Percentiles rank a stretch among this genome's conserved stretches.
These are phyloP conservation scores for Vidua macroura DNA, from an alignment of 2,113 vertebrate species.

Conservation along the genomic window DNA sequence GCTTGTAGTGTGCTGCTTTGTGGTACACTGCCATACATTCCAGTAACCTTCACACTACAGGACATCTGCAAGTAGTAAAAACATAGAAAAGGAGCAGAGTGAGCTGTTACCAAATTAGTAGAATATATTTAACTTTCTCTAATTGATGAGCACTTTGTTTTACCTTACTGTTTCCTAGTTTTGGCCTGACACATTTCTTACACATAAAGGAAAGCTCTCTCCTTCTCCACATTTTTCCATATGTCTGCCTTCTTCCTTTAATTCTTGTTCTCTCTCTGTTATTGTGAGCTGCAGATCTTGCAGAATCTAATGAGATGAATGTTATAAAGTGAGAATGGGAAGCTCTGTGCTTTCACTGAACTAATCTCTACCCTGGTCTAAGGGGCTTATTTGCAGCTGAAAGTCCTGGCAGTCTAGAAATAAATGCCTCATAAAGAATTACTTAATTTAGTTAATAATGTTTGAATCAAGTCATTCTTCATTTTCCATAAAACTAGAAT, in stretches of 20 bases:
- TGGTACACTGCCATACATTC: neutral
- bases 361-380: neutral
- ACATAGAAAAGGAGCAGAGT: neutral
- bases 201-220: neutral
- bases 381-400: slow-evolving; percentile 15
- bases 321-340: slow-evolving; percentile 13
- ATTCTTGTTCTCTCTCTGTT: neutral
- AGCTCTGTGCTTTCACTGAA: neutral
- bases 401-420: slow-evolving; percentile 37
- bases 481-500: slow-evolving; percentile 62
- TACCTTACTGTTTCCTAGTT: neutral
- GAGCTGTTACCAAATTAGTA: neutral
- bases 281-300: neutral
- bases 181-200: neutral
- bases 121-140: neutral
- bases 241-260: neutral
- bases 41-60: neutral
- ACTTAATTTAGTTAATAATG: slow-evolving; percentile 60
- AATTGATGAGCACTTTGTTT: neutral
- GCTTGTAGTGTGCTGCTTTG: neutral
- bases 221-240: neutral
- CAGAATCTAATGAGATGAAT: slow-evolving; percentile 71
- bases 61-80: neutral
- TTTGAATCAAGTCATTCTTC: slow-evolving; percentile 61
- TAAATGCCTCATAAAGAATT: slow-evolving; percentile 57